Evolutionary conservation across 2,113 vertebrate genomes (phyloP).

Genomic region (Rhagologus leucostigma): DNA sequence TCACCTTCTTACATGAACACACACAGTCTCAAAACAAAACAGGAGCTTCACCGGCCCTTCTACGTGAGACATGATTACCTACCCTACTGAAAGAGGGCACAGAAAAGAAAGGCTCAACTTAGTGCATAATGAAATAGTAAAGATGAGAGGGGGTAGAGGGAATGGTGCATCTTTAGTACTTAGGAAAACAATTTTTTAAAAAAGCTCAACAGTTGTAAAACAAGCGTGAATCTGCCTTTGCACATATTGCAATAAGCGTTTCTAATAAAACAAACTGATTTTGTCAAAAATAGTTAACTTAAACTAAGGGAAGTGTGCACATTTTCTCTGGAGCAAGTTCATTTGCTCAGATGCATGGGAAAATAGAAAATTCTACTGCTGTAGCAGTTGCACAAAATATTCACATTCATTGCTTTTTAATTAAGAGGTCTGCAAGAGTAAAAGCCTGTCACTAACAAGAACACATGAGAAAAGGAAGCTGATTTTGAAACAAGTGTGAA

Average conservation of each 20-base stretch:
- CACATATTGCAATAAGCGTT: fast-evolving
- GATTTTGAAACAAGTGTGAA: background rate
- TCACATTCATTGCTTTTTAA: background rate
- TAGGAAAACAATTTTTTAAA: background rate
- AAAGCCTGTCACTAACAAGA: fast-evolving
- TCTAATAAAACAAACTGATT: background rate
- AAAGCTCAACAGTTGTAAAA: background rate
- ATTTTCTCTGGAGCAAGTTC: background rate
- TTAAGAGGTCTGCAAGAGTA: background rate
- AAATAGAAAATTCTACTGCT: background rate
- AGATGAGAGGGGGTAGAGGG: background rate
- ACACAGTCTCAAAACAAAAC: background rate
- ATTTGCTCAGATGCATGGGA: background rate
- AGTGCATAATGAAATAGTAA: background rate
- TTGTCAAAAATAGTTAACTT: background rate
- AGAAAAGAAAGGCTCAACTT: background rate
- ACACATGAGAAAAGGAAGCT: background rate
- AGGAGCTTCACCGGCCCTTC: background rate
- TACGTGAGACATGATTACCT: background rate
- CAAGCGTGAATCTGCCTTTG: background rate
- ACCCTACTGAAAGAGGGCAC: background rate
- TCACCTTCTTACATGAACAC: background rate
- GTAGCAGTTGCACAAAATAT: background rate
- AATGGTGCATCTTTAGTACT: background rate
- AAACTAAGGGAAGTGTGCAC: background rate